phyloP scores from a whole-genome alignment of 2,113 vertebrate species.

The cat (Felis catus) region DNA sequence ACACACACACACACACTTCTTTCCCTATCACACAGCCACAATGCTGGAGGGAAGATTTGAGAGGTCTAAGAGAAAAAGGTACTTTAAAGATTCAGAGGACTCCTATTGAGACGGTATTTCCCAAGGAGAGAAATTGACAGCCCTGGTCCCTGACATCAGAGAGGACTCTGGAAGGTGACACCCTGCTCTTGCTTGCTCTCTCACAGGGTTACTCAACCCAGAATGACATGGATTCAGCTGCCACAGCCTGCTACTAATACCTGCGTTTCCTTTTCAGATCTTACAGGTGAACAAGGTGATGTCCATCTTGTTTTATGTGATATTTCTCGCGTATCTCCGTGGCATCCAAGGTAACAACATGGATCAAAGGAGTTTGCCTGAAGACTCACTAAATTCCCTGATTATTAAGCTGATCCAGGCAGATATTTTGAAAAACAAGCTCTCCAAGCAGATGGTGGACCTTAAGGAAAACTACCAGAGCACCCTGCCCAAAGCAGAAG shows the following conservation, averaged over 20 bases:
- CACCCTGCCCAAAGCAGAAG: constrained; percentile 74
- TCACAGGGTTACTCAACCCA: not conserved
- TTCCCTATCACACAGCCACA: not conserved
- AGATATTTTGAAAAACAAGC: constrained; percentile 92
- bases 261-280: constrained; percentile 89
- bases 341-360: constrained; percentile 96
- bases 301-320: constrained; percentile 99
- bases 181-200: not conserved
- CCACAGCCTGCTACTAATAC: not conserved
- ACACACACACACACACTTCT: not conserved
- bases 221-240: not conserved
- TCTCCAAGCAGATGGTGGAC: constrained; percentile 86
- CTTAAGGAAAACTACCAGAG: constrained; percentile 83
- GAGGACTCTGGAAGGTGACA: not conserved
- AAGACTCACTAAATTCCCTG: constrained; percentile 95
- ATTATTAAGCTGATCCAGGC: constrained; percentile 98
- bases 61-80: not conserved
- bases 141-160: not conserved
- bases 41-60: not conserved
- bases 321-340: constrained; percentile 98
- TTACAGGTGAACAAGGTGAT: constrained; percentile 99
- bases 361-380: constrained; percentile 92
- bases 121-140: not conserved
- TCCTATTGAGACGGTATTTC: too few relatives aligned
- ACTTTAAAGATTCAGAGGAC: not conserved